Evolutionary conservation across 2,797 vertebrate genomes (phyloP).

Genomic region (Danio aesculapii): DNA sequence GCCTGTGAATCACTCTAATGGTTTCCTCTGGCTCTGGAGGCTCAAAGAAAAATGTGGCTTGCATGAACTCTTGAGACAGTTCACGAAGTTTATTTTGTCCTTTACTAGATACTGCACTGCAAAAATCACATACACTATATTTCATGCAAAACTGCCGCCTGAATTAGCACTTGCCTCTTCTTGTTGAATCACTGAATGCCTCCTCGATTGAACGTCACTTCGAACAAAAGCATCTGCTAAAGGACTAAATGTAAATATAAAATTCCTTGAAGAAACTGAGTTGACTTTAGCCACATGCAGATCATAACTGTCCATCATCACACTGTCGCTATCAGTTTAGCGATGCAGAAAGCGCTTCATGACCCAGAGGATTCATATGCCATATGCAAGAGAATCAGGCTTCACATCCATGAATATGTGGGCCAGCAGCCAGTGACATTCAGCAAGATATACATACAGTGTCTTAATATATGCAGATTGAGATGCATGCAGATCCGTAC

Average conservation of each 20-base stretch:
- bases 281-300: too few relatives aligned
- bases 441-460: constrained; percentile 13
- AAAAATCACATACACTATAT: constrained; percentile 27
- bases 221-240: too few relatives aligned
- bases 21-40: constrained; percentile 33
- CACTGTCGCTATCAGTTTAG: neutral
- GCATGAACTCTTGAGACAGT: neutral
- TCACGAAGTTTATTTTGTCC: constrained; percentile 24
- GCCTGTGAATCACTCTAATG: constrained; percentile 47
- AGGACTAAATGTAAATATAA: too few relatives aligned
- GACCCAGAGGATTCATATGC: constrained; percentile 44
- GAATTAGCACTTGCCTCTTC: too few relatives aligned
- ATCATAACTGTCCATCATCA: neutral
- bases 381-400: constrained; percentile 41
- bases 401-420: constrained; percentile 43
- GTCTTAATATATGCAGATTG: constrained; percentile 10
- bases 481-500: neutral
- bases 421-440: constrained; percentile 43
- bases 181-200: too few relatives aligned
- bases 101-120: constrained; percentile 15
- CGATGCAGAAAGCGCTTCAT: constrained; percentile 30
- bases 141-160: neutral
- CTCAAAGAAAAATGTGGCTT: constrained; percentile 18
- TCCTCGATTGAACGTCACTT: too few relatives aligned
- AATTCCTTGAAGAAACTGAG: too few relatives aligned